Evolutionary conservation across 53 echinoderm and acorn worm species (phyloP).

Genomic region (Echinometra lucunter): DNA sequence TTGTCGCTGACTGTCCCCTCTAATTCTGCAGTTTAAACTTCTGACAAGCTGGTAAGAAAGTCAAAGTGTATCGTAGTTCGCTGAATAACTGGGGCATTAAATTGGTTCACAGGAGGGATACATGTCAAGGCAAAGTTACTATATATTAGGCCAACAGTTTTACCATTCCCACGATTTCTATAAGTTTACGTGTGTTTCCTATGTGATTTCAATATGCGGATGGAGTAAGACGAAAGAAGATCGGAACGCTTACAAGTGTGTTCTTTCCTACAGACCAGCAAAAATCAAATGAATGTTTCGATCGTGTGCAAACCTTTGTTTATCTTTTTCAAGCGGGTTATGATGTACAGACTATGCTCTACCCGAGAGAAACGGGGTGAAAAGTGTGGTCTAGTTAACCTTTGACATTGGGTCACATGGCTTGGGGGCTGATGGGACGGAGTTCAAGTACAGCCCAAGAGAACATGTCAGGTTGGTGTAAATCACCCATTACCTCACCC

Average conservation of each 20-base stretch:
- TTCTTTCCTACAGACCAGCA: neutral
- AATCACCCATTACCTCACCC: constrained; percentile 27
- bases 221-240: neutral
- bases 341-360: neutral
- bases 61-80: neutral
- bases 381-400: constrained; percentile 34
- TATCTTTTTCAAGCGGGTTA: neutral
- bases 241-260: neutral
- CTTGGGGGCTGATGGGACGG: constrained; percentile 3
- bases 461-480: constrained; percentile 14
- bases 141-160: too few species aligned
- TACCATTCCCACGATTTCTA: neutral
- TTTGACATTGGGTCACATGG: neutral
- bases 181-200: neutral
- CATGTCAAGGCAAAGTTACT: neutral
- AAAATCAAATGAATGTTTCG: too few species aligned
- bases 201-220: neutral
- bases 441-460: neutral
- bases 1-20: too few species aligned
- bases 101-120: neutral
- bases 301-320: too few species aligned
- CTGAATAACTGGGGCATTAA: neutral
- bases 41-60: neutral
- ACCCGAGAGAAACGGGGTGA: neutral
- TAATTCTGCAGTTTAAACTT: neutral